These are phyloP conservation scores for Mongoloraphidia duomilia DNA, from an alignment of 2,888 invertebrate species.

Conservation along the genomic window DNA sequence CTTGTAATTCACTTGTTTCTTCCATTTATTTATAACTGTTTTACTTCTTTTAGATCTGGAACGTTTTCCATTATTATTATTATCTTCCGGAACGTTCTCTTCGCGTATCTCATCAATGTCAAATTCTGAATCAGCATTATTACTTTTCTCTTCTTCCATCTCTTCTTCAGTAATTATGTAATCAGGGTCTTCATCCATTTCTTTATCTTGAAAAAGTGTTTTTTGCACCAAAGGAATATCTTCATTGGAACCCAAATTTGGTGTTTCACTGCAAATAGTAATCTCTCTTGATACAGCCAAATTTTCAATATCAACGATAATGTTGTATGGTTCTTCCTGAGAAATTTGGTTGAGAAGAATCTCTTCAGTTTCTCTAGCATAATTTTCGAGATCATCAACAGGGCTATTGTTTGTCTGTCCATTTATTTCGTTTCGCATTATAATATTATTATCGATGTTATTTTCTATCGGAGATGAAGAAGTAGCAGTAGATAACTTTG, in stretches of 20 bases:
- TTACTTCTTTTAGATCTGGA: conserved; percentile 7
- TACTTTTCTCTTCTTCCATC: conserved; percentile 5
- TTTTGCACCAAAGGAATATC: neutral
- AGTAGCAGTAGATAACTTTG: too few species aligned
- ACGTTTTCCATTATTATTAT: conserved; percentile 1
- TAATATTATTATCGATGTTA: too few species aligned
- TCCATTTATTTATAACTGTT: conserved; percentile 1
- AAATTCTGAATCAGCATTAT: conserved; percentile 1
- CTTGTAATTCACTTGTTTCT: conserved; percentile 7
- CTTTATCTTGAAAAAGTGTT: conserved; percentile 1
- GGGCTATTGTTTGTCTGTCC: too few species aligned
- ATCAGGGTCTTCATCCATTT: conserved; percentile 3
- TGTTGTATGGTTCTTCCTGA: too few species aligned
- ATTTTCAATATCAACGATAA: too few species aligned
- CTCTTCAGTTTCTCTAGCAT: too few species aligned
- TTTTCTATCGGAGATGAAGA: too few species aligned
- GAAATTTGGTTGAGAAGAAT: too few species aligned
- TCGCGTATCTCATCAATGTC: conserved; percentile 4
- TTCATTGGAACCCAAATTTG: conserved; percentile 5
- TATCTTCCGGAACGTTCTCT: conserved; percentile 4
- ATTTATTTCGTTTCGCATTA: too few species aligned
- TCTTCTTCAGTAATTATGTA: conserved; percentile 7
- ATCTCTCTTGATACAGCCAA: too few species aligned
- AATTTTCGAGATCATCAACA: too few species aligned
- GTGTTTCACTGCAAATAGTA: conserved; percentile 7